Evolutionary conservation across 2,797 vertebrate genomes (phyloP).

Genomic region (Euphonia xanthogaster): DNA sequence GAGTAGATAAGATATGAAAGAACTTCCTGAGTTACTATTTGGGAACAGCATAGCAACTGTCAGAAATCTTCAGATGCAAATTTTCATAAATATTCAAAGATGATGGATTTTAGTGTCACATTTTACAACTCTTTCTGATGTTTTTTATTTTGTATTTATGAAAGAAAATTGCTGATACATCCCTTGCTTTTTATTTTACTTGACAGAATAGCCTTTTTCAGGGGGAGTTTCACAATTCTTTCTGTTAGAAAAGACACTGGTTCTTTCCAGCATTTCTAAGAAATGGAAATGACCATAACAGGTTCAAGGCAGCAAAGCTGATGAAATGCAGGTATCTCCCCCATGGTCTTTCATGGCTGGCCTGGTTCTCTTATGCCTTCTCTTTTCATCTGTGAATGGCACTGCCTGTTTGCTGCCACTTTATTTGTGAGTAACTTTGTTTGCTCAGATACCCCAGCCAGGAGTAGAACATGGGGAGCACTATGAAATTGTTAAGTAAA

Average conservation of each 20-base stretch:
- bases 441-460: not conserved
- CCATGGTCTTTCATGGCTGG: not conserved
- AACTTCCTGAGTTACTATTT: not conserved
- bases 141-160: not conserved
- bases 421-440: not conserved
- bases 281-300: not conserved
- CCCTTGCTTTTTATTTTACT: not conserved
- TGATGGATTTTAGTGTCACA: not conserved
- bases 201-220: not conserved
- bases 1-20: not conserved
- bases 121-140: not conserved
- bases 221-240: not conserved
- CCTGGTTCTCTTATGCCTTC: not conserved
- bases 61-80: not conserved
- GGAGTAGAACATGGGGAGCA: not conserved
- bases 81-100: not conserved
- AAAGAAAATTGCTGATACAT: not conserved
- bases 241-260: not conserved
- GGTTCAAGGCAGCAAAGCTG: not conserved
- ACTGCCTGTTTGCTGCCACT: not conserved
- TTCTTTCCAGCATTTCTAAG: not conserved
- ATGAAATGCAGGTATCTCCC: not conserved
- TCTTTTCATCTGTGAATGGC: not conserved
- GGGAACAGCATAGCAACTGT: not conserved
- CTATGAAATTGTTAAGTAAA: not conserved